These are phyloP conservation scores for Tribolium madens DNA, from an alignment of 1,140 invertebrate genomes.

Conservation along the genomic window DNA sequence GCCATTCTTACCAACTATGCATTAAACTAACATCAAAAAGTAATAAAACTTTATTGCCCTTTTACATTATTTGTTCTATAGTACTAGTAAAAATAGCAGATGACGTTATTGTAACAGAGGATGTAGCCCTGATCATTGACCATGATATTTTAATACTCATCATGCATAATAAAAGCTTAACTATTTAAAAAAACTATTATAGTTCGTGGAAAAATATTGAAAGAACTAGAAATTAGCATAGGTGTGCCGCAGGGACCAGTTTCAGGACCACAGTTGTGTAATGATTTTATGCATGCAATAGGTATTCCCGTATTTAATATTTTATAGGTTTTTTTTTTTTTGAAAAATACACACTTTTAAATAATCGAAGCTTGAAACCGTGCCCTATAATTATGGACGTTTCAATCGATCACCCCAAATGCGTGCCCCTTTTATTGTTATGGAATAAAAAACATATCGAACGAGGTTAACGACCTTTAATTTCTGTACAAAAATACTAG, in stretches of 20 bases:
- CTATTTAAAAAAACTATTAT: not conserved
- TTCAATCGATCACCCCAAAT: not conserved
- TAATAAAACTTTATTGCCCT: not conserved
- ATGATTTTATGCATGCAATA: not conserved
- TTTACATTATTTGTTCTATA: not conserved
- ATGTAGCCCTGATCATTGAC: not conserved
- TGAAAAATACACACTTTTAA: too few relatives aligned
- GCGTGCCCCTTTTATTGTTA: not conserved
- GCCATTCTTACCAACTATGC: too few relatives aligned
- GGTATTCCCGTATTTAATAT: not conserved
- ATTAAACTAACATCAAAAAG: not conserved
- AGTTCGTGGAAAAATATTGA: not conserved
- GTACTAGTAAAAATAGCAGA: not conserved
- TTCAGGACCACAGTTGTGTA: not conserved
- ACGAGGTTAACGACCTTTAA: not conserved
- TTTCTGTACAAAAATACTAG: not conserved
- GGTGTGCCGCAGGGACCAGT: not conserved
- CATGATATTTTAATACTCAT: not conserved
- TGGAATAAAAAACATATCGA: not conserved
- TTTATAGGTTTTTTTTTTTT: too few relatives aligned
- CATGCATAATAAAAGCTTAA: not conserved
- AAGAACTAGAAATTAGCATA: not conserved
- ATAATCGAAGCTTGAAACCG: not conserved
- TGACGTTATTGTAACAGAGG: not conserved
- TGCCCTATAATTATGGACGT: not conserved